phyloP scores from a whole-genome alignment of 1,140 invertebrate species.

The Musca vetustissima region DNA sequence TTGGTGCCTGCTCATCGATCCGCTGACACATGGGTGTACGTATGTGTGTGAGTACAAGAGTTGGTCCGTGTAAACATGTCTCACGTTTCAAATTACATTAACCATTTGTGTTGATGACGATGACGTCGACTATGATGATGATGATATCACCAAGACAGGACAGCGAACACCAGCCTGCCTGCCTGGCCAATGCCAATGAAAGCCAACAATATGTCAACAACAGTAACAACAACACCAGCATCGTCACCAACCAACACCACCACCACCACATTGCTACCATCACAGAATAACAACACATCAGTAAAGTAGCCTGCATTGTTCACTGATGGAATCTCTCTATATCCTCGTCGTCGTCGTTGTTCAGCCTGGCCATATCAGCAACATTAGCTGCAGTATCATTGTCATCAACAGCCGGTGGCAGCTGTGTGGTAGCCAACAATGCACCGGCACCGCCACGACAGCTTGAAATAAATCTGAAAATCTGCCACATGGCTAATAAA shows the following conservation, averaged over 20 bases:
- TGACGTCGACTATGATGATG: background rate
- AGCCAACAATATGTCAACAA: background rate
- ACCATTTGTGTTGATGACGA: slow-evolving; percentile 14
- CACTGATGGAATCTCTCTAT: no score
- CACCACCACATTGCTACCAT: no score
- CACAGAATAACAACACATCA: slow-evolving; percentile 3
- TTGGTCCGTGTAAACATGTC: slow-evolving; percentile 7
- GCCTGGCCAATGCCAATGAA: background rate
- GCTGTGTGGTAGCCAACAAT: background rate
- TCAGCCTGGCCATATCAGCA: background rate
- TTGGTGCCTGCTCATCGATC: background rate
- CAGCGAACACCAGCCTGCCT: background rate
- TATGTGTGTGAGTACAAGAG: no score
- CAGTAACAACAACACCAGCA: background rate
- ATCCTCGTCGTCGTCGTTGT: no score
- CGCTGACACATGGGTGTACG: no score
- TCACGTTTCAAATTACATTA: slow-evolving; percentile 19
- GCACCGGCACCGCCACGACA: background rate
- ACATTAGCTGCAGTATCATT: background rate
- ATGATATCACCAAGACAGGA: slow-evolving; percentile 4
- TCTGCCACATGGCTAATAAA: slow-evolving; percentile 17
- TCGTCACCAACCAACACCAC: slow-evolving; percentile 3
- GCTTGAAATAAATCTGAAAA: slow-evolving; percentile 1
- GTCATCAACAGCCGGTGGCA: background rate
- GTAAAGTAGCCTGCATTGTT: background rate